Evolutionary conservation across 2,888 invertebrate species (phyloP), one percentile per base, ranked within the genome.

Genomic region (Cheilosia pagana): DNA sequence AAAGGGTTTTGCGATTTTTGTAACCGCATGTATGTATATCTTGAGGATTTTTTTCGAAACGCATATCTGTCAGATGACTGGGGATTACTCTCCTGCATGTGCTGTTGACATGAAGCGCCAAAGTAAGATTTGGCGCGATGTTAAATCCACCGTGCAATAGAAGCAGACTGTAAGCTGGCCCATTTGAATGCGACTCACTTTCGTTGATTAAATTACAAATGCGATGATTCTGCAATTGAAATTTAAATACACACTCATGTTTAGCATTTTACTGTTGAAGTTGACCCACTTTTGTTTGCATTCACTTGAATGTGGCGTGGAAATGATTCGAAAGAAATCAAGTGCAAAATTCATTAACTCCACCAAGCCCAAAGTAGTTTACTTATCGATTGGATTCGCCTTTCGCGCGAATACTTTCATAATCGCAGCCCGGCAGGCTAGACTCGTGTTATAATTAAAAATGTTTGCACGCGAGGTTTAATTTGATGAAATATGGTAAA

Each of bases 11-110:
- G 76, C 76, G 81, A 55, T 76, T 85, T 79, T 52, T 50, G 31
- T 75, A 85, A 85, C 85, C 85, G 85, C 85, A 71, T 67, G 85
- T 53, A 79, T 82, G 72, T 50, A 77, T 67, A 62, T 50, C 45
- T 31, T 45, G 41, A 55, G 57, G 60, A 79, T 67, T 62, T 53
- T 53, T n/a, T 35, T 62, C 41, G 21, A 23, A n/a, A 41, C 45
- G 35, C 35, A 35, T 35, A 35, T 10, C 10, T 50, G 12, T 23
- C 1, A 35, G 57, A 62, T 14, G 19, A 60, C 41, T 71, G 41
- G 71, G 62, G 63, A 71, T 81, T 75, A 59, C n/a, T 25, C 28
- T 16, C 41, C 45, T 50, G 45, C 72, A 78, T 83, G 57, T 78
- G 74, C 52, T 63, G 35, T 31, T 77, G 62, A 63, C 8, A 45